Conservation (phyloP, 2,888 invertebrate genomes). For the Ectemnius continuus region DNA sequence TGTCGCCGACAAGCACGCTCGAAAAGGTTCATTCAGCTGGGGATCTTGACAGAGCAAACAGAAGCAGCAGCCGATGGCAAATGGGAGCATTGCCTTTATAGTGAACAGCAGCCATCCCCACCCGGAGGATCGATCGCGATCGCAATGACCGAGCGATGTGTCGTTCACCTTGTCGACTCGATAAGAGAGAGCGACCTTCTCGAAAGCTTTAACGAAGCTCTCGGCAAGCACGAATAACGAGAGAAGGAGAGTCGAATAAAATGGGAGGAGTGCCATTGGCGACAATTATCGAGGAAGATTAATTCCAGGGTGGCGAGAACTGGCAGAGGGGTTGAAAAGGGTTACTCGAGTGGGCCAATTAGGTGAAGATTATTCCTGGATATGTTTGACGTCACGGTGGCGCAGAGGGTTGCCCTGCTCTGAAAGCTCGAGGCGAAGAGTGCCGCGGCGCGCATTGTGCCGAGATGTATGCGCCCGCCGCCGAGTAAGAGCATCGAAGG, state of each 20-base stretch:
- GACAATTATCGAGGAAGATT: too few species aligned
- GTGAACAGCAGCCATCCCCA: background rate
- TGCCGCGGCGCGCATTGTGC: too few species aligned
- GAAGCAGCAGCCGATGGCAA: background rate
- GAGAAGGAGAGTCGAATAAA: too few species aligned
- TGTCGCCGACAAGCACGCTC: slow-evolving; percentile 49
- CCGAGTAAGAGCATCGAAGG: slow-evolving; percentile 13
- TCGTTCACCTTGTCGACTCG: background rate
- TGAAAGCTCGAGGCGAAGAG: background rate
- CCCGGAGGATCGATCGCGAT: background rate
- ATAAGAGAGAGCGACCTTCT: too few species aligned
- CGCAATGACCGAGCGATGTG: background rate
- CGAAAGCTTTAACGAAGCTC: too few species aligned
- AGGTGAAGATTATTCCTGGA: background rate
- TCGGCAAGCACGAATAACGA: too few species aligned
- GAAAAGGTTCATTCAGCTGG: slow-evolving; percentile 59
- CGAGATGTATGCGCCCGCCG: too few species aligned
- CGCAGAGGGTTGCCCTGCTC: background rate
- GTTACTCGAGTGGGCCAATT: background rate
- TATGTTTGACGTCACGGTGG: background rate
- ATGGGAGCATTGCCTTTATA: background rate
- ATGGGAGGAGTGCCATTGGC: too few species aligned
- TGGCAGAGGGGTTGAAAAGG: too few species aligned
- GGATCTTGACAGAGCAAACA: slow-evolving; percentile 19
- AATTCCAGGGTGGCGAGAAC: too few species aligned